Conservation (phyloP, 2,888 invertebrate species). For the Sphecodes monilicornis region DNA sequence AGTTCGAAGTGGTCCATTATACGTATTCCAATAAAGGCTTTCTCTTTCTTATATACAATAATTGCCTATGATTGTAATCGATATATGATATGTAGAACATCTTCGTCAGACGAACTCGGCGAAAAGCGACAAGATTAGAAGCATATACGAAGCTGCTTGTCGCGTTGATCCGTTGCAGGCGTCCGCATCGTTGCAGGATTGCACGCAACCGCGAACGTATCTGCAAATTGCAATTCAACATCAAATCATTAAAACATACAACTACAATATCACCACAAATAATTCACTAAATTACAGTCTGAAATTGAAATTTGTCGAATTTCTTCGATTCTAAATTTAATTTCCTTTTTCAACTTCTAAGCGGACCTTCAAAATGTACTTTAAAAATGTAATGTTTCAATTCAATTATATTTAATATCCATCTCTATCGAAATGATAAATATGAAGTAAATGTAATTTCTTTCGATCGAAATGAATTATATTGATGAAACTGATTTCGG, state of each 20-base stretch:
- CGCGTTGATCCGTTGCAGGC: slow-evolving; percentile 89
- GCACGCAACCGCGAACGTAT: slow-evolving; percentile 96
- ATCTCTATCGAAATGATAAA: too few species aligned
- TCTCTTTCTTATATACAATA: slow-evolving; percentile 35
- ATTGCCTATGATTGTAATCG: slow-evolving; percentile 39
- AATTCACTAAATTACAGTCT: neutral
- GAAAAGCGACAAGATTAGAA: slow-evolving; percentile 65
- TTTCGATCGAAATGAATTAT: too few species aligned
- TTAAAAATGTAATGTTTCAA: too few species aligned
- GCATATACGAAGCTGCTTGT: slow-evolving; percentile 53
- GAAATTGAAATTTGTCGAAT: neutral
- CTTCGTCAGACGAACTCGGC: slow-evolving; percentile 49
- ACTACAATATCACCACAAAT: neutral
- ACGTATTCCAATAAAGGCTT: slow-evolving; percentile 7
- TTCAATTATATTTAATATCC: too few species aligned
- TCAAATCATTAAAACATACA: neutral
- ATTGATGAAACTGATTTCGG: too few species aligned
- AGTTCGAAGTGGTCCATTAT: slow-evolving; percentile 47
- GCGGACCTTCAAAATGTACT: too few species aligned
- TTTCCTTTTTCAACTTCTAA: too few species aligned
- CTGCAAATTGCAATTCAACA: slow-evolving; percentile 83
- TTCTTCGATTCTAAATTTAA: neutral
- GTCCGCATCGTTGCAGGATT: slow-evolving; percentile 96
- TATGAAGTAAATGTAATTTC: too few species aligned
- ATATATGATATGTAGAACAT: slow-evolving; percentile 18